These are phyloP conservation scores for Tiliqua scincoides DNA, from an alignment of 2,113 vertebrate species.

Conservation along the genomic window DNA sequence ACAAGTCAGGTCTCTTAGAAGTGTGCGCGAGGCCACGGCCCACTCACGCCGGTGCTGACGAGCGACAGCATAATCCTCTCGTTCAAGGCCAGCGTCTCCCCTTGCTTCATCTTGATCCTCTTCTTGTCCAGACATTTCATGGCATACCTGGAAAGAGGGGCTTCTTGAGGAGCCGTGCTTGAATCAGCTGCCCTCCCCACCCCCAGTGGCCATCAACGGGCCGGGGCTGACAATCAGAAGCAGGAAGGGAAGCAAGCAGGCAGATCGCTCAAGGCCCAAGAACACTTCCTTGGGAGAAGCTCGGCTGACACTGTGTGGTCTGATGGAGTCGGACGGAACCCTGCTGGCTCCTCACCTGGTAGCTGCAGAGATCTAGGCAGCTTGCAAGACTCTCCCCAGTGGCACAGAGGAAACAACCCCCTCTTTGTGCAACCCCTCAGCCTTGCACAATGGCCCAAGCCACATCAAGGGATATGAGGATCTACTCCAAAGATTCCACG, in stretches of 20 bases:
- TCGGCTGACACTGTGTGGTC: no score
- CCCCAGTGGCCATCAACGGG: not conserved
- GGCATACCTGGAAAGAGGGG: conserved; percentile 86
- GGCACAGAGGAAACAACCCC: no score
- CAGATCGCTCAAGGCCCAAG: not conserved
- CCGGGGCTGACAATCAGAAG: not conserved
- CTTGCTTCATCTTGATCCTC: conserved; percentile 99
- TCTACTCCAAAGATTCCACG: no score
- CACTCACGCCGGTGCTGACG: conserved; percentile 96
- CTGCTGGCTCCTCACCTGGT: not conserved
- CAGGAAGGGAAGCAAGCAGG: not conserved
- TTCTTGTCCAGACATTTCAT: conserved; percentile 99
- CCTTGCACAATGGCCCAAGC: no score
- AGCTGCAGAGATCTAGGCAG: no score
- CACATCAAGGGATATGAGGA: no score
- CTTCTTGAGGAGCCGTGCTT: not conserved
- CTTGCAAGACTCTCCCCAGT: no score
- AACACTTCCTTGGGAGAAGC: no score
- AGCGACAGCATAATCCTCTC: conserved; percentile 98
- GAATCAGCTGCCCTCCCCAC: rapidly evolving
- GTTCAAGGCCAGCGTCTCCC: conserved; percentile 95
- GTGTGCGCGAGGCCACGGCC: not conserved
- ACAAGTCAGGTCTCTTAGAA: no score
- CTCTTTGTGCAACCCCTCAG: no score
- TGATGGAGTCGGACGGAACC: no score